A percentile compares a stretch with the other conserved stretches of the same genome.
phyloP scores from a whole-genome alignment of 2,113 vertebrate species.

The Galbula dea region DNA sequence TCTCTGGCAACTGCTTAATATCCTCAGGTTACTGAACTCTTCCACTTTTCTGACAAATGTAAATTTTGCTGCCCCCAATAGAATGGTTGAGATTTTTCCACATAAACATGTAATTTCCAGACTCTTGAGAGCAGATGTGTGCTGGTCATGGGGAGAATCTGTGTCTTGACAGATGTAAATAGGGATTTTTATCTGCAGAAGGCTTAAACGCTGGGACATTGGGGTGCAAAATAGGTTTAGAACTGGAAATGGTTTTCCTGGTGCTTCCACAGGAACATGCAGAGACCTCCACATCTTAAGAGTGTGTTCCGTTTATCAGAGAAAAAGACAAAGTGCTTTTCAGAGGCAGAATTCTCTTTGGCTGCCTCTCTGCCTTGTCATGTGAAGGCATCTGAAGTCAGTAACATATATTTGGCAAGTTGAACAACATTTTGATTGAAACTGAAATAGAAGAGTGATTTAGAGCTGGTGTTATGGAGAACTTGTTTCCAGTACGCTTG shows the following conservation, averaged over 20 bases:
- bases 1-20: background rate
- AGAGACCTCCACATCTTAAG: background rate
- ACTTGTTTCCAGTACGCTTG: background rate
- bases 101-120: background rate
- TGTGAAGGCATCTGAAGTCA: background rate
- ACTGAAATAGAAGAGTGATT: background rate
- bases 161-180: background rate
- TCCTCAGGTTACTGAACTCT: background rate
- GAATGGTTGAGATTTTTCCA: background rate
- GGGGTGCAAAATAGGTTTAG: background rate
- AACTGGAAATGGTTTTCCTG: background rate
- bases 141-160: background rate
- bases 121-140: background rate
- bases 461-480: background rate
- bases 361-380: background rate
- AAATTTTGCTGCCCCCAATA: background rate
- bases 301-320: background rate
- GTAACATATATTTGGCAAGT: background rate
- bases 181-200: background rate
- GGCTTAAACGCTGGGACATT: background rate
- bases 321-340: background rate
- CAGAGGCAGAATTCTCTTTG: background rate
- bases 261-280: background rate
- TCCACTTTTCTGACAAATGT: background rate
- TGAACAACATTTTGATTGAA: background rate